Conservation (phyloP, 2,888 invertebrate species). For the Ischnura elegans region DNA sequence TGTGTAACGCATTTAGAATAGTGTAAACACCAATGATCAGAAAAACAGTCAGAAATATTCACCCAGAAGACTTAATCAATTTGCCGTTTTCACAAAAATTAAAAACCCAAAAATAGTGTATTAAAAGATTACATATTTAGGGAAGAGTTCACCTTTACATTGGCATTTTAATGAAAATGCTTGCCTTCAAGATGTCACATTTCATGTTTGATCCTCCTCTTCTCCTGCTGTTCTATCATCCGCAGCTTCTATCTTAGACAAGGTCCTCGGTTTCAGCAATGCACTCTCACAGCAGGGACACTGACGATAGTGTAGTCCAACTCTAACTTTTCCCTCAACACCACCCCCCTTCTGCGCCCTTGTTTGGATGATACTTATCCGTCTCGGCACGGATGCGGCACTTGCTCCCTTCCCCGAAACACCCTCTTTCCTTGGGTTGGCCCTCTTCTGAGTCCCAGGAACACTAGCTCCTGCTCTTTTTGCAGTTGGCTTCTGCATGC, state of each 20-base stretch:
- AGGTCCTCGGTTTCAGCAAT: slow-evolving; percentile 4
- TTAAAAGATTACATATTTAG: neutral
- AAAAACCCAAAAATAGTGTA: neutral
- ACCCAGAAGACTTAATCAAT: no score
- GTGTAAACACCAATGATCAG: no score
- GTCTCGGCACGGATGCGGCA: neutral
- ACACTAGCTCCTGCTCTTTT: neutral
- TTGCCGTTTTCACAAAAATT: neutral
- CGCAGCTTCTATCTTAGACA: neutral
- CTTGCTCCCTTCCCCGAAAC: neutral
- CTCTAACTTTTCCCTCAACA: neutral
- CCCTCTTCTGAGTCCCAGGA: neutral
- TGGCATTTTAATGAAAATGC: neutral
- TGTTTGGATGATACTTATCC: slow-evolving; percentile 61
- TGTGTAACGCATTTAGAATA: no score
- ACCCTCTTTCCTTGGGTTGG: slow-evolving; percentile 12
- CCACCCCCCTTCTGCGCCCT: slow-evolving; percentile 55
- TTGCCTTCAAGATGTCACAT: neutral
- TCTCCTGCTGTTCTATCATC: neutral
- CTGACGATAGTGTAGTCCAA: slow-evolving; percentile 3
- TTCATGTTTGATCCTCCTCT: slow-evolving; percentile 25
- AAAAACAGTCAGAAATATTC: no score
- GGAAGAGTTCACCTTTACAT: neutral
- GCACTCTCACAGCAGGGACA: slow-evolving; percentile 56
- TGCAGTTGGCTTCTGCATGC: slow-evolving; percentile 47